These are phyloP conservation scores for Perca schrenkii DNA, from an alignment of 2,113 vertebrate genomes.

Conservation along the genomic window DNA sequence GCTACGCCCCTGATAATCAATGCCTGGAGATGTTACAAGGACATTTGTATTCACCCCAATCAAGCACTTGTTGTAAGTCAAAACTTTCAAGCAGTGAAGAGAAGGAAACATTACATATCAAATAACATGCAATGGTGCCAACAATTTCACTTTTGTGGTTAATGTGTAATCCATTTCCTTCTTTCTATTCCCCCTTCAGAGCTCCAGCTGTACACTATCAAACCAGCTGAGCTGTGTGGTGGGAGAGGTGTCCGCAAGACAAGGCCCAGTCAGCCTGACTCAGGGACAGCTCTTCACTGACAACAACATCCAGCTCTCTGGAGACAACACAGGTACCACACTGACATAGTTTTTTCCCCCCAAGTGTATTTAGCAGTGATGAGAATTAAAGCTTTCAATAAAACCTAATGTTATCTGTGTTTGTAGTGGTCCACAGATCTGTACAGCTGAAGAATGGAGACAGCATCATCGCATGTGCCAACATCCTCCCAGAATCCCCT, in stretches of 20 bases:
- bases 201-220: conserved; percentile 73
- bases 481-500: conserved; percentile 78
- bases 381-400: neutral
- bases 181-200: conserved; percentile 56
- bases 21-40: neutral
- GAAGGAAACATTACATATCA: neutral
- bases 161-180: neutral
- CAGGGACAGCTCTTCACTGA: conserved; percentile 75
- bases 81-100: neutral
- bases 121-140: neutral
- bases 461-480: conserved; percentile 70
- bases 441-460: conserved; percentile 68
- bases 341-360: neutral
- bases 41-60: neutral
- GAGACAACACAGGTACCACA: conserved; percentile 82
- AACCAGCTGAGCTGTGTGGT: conserved; percentile 77
- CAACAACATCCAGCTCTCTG: conserved; percentile 70
- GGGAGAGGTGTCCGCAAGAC: conserved; percentile 81
- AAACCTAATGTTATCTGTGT: neutral
- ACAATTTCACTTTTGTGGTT: neutral
- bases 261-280: conserved; percentile 70
- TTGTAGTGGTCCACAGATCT: conserved; percentile 79
- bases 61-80: neutral
- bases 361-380: neutral
- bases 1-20: too few species aligned